Base-by-base conservation (phyloP, 2,888 invertebrate species). In the Periphyllus acericola region DNA sequence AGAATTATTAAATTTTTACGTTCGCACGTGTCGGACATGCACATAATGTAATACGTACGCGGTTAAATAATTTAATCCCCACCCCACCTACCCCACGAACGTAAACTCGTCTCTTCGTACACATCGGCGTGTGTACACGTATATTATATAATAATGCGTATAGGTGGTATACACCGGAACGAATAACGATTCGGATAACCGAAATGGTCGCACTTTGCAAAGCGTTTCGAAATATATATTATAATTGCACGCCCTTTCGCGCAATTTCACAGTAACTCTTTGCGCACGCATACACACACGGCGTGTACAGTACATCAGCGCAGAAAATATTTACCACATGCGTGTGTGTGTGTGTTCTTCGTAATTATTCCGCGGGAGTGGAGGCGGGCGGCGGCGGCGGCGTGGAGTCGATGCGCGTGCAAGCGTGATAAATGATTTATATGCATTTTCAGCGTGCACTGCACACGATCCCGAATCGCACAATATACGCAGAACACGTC, bases 341-440 rank as follows among this genome's bases (percentile, higher is more conserved):
- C 3, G 36, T 6, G 36, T 36, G 36, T 36, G 6, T 36, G 25
- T 25, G 25, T 60, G 11, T 68, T 25, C 68, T n/a, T 40, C 36
- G 66, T 81, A 81, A 81, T 81, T 68, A 81, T 81, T 40, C 40
- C 40, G 11, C 9, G 5, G 40, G 14, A 29, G 40, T 4, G 29
- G 14, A 17, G n/a, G 14, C n/a, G 14, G 17, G 17, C 14, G 17
- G 66, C n/a, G 2, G 21, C 6, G n/a, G 66, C 36, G 36, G n/a
- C 3, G 80, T n/a, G 21, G n/a, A 8, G 21, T 3, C 11, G 46
- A 46, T 46, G 11, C 46, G 46, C 14, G 34, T 21, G 40, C 9
- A 36, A 25, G 60, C 68, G 25, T 72, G 72, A 72, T 71, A 82
- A 74, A 82, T 72, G 82, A 82, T 82, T 82, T 82, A 72, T 52